A percentile compares a stretch with the other conserved stretches of the same genome.
These are phyloP conservation scores for Notodromas monacha DNA, from an alignment of 2,888 invertebrate genomes.

Conservation along the genomic window DNA sequence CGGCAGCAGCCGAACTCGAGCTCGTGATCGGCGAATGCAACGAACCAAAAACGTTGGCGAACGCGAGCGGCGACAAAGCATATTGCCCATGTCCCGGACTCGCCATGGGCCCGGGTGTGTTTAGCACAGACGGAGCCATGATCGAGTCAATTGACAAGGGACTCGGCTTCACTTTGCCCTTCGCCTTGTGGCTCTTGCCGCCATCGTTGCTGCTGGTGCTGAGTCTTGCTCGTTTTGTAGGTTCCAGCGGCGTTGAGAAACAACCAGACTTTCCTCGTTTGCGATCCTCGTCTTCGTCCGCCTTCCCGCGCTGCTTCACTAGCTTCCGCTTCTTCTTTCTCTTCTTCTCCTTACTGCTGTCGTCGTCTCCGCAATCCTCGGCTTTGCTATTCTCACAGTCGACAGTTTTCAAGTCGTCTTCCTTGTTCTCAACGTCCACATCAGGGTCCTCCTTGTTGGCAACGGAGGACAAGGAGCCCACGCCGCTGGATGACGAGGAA, in stretches of 20 bases:
- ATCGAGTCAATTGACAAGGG: slow-evolving; percentile 1
- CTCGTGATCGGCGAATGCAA: too few relatives aligned
- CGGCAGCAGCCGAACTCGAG: too few relatives aligned
- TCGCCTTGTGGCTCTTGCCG: too few relatives aligned
- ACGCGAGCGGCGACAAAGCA: neutral
- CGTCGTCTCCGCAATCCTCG: neutral
- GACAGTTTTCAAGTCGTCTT: neutral
- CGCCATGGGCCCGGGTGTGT: neutral
- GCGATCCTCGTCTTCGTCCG: neutral
- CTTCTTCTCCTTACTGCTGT: neutral
- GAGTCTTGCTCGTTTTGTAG: too few relatives aligned
- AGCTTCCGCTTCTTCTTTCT: too few relatives aligned
- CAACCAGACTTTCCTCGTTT: neutral
- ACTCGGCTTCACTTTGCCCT: slow-evolving; percentile 1
- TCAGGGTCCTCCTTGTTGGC: neutral
- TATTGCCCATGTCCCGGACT: too few relatives aligned
- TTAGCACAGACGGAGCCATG: neutral
- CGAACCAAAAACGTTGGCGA: too few relatives aligned
- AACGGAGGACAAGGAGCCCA: too few relatives aligned
- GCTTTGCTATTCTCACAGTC: too few relatives aligned
- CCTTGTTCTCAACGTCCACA: neutral
- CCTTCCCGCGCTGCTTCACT: too few relatives aligned
- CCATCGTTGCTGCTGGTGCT: slow-evolving; percentile 1
- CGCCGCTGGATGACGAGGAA: too few relatives aligned
- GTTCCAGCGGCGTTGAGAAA: too few relatives aligned